Evolutionary conservation across 2,888 invertebrate genomes (phyloP).

Genomic region (Clusia tigrina): DNA sequence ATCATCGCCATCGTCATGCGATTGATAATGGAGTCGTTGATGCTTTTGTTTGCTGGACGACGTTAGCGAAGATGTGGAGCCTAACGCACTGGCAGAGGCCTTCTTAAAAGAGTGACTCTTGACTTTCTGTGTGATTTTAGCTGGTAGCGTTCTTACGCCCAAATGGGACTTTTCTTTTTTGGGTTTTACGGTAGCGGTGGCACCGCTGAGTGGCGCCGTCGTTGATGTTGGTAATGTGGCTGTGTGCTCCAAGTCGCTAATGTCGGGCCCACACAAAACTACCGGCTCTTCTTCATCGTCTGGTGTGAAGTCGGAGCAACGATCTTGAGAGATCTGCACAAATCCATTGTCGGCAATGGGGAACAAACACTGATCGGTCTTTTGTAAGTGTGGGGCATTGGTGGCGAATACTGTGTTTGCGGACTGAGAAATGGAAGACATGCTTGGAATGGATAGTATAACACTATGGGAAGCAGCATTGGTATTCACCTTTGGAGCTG

Average conservation of each 20-base stretch:
- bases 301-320: slow-evolving; percentile 60
- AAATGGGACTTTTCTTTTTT: slow-evolving; percentile 62
- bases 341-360: slow-evolving; percentile 63
- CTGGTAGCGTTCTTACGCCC: slow-evolving; percentile 60
- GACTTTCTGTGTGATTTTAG: slow-evolving; percentile 63
- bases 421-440: not conserved
- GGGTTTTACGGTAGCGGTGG: slow-evolving; percentile 41
- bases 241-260: slow-evolving; percentile 33
- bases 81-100: slow-evolving; percentile 49
- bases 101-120: slow-evolving; percentile 62
- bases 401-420: not conserved
- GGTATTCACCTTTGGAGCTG: not conserved
- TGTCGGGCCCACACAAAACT: slow-evolving; percentile 43
- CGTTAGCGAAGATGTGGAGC: slow-evolving; percentile 48
- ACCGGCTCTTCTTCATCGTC: slow-evolving; percentile 63
- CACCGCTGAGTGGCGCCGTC: slow-evolving; percentile 12
- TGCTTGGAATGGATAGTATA: slow-evolving; percentile 23
- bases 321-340: slow-evolving; percentile 60
- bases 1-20: slow-evolving; percentile 51
- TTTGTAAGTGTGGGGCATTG: slow-evolving; percentile 20
- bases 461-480: slow-evolving; percentile 13
- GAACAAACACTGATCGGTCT: slow-evolving; percentile 44
- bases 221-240: slow-evolving; percentile 23
- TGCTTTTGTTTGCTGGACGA: slow-evolving; percentile 56
- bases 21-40: slow-evolving; percentile 52